phyloP scores from a whole-genome alignment of 2,113 vertebrate genomes.

The Meleagris gallopavo region DNA sequence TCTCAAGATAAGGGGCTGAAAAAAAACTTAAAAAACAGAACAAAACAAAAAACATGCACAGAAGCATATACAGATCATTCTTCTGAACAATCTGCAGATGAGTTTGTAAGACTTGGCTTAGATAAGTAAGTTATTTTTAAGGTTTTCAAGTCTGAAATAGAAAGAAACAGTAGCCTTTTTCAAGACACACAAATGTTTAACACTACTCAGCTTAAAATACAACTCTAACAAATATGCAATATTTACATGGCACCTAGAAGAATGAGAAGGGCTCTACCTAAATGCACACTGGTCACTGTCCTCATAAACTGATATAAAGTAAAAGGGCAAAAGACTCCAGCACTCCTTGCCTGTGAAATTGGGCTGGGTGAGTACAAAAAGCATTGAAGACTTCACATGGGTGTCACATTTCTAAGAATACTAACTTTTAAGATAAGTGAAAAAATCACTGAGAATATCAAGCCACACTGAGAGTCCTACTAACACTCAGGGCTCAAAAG shows the following conservation, averaged over 20 bases:
- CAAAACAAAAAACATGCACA: neutral
- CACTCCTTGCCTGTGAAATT: accelerated
- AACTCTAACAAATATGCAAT: neutral
- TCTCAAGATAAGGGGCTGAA: neutral
- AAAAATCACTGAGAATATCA: neutral
- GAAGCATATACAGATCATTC: neutral
- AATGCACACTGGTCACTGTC: neutral
- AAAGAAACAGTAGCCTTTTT: neutral
- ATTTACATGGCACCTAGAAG: neutral
- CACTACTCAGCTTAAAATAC: neutral
- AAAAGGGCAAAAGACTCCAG: neutral
- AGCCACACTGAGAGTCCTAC: neutral
- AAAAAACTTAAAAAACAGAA: too few relatives aligned
- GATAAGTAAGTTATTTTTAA: neutral
- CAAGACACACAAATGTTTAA: accelerated
- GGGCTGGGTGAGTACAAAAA: neutral
- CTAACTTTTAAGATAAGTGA: neutral
- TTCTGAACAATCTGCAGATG: neutral
- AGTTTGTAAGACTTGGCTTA: neutral
- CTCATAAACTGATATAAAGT: accelerated
- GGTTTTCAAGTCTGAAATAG: neutral
- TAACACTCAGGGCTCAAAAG: neutral
- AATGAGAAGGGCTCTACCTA: neutral
- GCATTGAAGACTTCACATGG: accelerated
- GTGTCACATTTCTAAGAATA: neutral